phyloP scores from a whole-genome alignment of 2,113 vertebrate species.

The Siniperca chuatsi region DNA sequence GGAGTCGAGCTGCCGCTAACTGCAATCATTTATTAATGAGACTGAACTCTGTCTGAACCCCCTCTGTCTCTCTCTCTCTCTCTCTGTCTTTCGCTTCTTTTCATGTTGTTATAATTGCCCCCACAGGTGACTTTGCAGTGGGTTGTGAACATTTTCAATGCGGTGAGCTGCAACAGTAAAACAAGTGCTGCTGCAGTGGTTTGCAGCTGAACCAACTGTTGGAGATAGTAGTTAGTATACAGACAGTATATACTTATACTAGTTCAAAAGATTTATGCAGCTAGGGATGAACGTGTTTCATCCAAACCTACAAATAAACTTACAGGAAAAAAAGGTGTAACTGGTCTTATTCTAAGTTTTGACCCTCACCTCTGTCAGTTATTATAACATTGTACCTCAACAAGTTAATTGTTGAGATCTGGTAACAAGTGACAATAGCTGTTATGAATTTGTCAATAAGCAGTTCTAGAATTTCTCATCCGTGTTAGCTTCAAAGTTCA shows the following conservation, averaged over 20 bases:
- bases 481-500: no score
- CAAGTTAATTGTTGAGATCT: not conserved
- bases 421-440: not conserved
- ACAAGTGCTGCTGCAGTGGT: slow-evolving; percentile 14
- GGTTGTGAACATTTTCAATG: slow-evolving; percentile 18
- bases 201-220: not conserved
- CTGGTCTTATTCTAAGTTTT: not conserved
- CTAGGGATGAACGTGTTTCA: not conserved
- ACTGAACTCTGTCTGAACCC: slow-evolving; percentile 67
- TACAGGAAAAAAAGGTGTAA: not conserved
- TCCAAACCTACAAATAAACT: no score
- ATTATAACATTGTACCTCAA: not conserved
- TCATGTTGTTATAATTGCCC: not conserved
- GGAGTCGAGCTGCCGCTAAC: slow-evolving; percentile 26
- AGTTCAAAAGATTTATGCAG: not conserved
- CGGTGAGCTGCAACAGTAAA: slow-evolving; percentile 11
- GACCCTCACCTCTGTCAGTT: not conserved
- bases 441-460: no score
- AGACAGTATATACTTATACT: not conserved
- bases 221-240: slow-evolving; percentile 1
- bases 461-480: no score
- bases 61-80: not conserved
- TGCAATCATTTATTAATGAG: slow-evolving; percentile 65
- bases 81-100: not conserved
- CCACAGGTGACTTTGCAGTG: slow-evolving; percentile 40